Evolutionary conservation across 2,797 vertebrate genomes (phyloP).

Genomic region (Pyrocephalus nanus): DNA sequence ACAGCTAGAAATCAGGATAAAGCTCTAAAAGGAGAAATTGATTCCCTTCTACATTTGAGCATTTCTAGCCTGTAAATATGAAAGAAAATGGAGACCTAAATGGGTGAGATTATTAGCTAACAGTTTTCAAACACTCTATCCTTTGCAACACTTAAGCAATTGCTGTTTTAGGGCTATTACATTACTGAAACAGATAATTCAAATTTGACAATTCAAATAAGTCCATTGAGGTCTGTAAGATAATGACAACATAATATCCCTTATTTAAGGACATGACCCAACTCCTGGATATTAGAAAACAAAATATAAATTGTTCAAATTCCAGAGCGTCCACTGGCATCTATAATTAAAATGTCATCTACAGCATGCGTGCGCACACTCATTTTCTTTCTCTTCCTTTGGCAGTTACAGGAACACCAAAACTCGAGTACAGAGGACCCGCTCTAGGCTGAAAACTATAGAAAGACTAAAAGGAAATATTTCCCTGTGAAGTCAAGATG

Average conservation of each 20-base stretch:
- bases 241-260: background rate
- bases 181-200: background rate
- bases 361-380: accelerated
- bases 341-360: background rate
- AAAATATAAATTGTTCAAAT: background rate
- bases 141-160: background rate
- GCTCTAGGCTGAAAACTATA: background rate
- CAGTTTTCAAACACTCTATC: background rate
- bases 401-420: background rate
- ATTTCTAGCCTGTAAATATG: background rate
- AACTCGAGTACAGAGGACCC: background rate
- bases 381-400: background rate
- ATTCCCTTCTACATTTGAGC: background rate
- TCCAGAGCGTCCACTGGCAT: background rate
- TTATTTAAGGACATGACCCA: background rate
- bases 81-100: background rate
- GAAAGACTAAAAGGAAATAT: background rate
- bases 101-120: background rate
- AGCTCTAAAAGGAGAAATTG: background rate
- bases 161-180: background rate
- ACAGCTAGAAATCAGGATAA: background rate
- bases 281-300: background rate
- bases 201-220: background rate
- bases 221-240: background rate
- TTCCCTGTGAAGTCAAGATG: background rate